Base-by-base conservation (phyloP, 2,888 invertebrate species). In the Agonopterix alstromeriana region DNA sequence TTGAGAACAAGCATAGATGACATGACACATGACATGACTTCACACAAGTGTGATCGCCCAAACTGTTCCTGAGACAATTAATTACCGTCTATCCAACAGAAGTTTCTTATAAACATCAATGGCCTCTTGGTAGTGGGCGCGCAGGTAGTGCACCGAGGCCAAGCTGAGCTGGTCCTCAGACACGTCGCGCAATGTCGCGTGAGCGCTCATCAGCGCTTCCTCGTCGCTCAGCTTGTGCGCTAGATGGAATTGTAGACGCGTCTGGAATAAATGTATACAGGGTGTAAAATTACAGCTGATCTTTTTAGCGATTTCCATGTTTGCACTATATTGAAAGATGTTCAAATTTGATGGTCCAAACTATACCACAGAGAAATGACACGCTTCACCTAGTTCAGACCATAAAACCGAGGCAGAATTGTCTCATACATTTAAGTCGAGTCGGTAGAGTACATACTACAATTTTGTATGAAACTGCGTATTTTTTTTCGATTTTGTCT, bases 61-160 rank as follows among this genome's bases (percentile, higher is more conserved):
- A 27, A 7, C 27, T 3, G 27, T 27, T 27, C 27, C 7, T 7
- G 27, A 27, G 27, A 5, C 5, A 38, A 38, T n/a, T 1, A 27
- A 45, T 38, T 78, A 97, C 97, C 97, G 94, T 85, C 98, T 96
- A 63, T 97, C 97, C 14, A 97, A 82, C 10, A 99, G 89, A 48
- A 99, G 91, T 52, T 97, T 92, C 80, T 99, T 99, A 75, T 99
- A 99, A 55, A 99, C 97, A 76, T 99, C 98, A 53, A 99, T 98
- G 43, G 99, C 98, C 77, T 99, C 99, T 75, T 98, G 98, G 75
- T 98, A 99, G 80, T 99, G 99, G 5, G 96, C 95, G 48, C 98
- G 91, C 49, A 99, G 90, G 73, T 98, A 99, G 76, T 99, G 98
- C 58, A 99, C 95, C 0, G 98, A 97, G 1, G 99, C 99, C 48